Conservation (phyloP, 2,797 vertebrate genomes). For the Falco peregrinus region DNA sequence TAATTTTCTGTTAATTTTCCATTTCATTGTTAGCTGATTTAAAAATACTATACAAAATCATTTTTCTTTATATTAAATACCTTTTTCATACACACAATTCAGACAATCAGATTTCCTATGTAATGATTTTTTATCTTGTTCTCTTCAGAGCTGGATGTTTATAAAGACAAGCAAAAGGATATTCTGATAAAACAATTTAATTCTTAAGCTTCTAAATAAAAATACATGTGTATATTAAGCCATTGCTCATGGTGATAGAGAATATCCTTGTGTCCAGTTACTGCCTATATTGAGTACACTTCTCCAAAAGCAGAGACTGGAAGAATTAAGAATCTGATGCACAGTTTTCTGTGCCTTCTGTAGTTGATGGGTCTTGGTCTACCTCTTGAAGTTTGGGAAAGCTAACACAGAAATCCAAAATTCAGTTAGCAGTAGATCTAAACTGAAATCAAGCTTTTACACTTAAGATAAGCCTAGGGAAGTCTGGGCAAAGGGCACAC, state of each 20-base stretch:
- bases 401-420: not conserved
- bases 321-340: not conserved
- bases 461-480: not conserved
- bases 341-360: not conserved
- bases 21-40: not conserved
- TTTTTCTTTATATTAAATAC: not conserved
- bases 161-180: not conserved
- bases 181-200: not conserved
- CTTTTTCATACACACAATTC: not conserved
- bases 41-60: not conserved
- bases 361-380: not conserved
- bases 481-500: not conserved
- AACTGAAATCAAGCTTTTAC: not conserved
- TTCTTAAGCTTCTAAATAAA: not conserved
- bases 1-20: not conserved
- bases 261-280: not conserved
- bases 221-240: not conserved
- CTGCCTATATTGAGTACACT: not conserved
- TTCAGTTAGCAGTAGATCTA: not conserved
- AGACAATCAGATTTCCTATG: not conserved
- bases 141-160: not conserved
- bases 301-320: not conserved
- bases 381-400: not conserved
- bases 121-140: not conserved
- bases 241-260: not conserved